Percentiles rank a stretch among this genome's conserved stretches.
Conservation (phyloP, 2,888 invertebrate genomes). For the Nudaria mundana region DNA sequence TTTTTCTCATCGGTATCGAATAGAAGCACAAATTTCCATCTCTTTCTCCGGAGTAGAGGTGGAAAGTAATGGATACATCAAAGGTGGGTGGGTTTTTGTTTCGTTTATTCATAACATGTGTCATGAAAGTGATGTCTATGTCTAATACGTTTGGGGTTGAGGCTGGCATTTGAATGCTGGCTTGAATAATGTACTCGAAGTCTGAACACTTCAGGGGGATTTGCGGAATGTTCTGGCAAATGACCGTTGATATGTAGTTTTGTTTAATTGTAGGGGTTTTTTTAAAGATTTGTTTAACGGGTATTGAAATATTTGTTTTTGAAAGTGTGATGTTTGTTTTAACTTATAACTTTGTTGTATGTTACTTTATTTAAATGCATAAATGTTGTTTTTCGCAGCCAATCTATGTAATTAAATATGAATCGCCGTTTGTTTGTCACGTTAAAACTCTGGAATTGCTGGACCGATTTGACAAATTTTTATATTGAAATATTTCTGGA, state of each 20-base stretch:
- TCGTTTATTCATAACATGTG: conserved; percentile 59
- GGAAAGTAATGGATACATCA: conserved; percentile 39
- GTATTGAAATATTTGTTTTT: neutral
- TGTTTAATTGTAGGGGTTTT: conserved; percentile 1
- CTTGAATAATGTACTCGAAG: conserved; percentile 52
- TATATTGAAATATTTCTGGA: too few relatives aligned
- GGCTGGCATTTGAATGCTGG: conserved; percentile 44
- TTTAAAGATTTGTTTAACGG: conserved; percentile 1
- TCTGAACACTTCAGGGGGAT: conserved; percentile 16
- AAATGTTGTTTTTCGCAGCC: too few relatives aligned
- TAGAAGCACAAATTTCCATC: conserved; percentile 43
- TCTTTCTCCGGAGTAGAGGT: conserved; percentile 29
- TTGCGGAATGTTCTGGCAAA: conserved; percentile 20
- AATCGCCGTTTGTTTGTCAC: too few relatives aligned
- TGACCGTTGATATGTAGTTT: conserved; percentile 4
- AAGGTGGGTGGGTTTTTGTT: conserved; percentile 41
- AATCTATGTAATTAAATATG: too few relatives aligned
- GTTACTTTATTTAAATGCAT: too few relatives aligned
- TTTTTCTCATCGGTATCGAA: conserved; percentile 72
- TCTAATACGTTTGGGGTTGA: conserved; percentile 60
- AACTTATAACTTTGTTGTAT: too few relatives aligned
- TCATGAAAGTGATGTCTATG: conserved; percentile 62
- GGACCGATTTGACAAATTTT: too few relatives aligned
- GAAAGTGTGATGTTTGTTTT: too few relatives aligned
- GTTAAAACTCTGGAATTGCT: too few relatives aligned